These are phyloP conservation scores for Trissolcus basalis DNA, from an alignment of 1,140 invertebrate species.

Conservation along the genomic window DNA sequence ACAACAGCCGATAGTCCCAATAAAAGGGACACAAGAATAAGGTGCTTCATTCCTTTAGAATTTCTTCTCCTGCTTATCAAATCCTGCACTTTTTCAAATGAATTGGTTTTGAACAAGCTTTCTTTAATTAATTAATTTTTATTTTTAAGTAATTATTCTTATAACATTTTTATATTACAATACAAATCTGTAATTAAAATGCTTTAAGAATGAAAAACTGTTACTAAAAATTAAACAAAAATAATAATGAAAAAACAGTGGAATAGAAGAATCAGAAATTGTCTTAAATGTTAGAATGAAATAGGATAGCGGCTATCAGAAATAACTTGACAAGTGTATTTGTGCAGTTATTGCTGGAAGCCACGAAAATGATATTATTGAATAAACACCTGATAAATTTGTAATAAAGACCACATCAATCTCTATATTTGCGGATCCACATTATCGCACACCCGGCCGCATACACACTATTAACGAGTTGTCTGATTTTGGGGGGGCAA, in stretches of 20 bases:
- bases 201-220: no score
- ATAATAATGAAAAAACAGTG: no score
- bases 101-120: neutral
- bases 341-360: no score
- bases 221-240: no score
- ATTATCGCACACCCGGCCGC: constrained; percentile 43
- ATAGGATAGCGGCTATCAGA: no score
- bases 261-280: no score
- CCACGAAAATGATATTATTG: constrained; percentile 19
- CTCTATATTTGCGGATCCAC: constrained; percentile 22
- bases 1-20: constrained; percentile 58
- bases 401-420: constrained; percentile 10
- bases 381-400: constrained; percentile 20
- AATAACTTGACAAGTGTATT: no score
- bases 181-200: neutral
- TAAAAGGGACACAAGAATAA: constrained; percentile 55
- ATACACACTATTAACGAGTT: constrained; percentile 22
- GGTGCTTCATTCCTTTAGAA: constrained; percentile 47
- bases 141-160: no score
- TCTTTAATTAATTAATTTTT: no score
- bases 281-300: no score
- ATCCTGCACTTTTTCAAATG: constrained; percentile 29
- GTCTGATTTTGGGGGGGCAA: constrained; percentile 46
- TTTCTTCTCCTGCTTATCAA: constrained; percentile 13
- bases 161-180: no score